Base-by-base conservation (phyloP, 2,888 invertebrate genomes). In the Andrena flavipes region DNA sequence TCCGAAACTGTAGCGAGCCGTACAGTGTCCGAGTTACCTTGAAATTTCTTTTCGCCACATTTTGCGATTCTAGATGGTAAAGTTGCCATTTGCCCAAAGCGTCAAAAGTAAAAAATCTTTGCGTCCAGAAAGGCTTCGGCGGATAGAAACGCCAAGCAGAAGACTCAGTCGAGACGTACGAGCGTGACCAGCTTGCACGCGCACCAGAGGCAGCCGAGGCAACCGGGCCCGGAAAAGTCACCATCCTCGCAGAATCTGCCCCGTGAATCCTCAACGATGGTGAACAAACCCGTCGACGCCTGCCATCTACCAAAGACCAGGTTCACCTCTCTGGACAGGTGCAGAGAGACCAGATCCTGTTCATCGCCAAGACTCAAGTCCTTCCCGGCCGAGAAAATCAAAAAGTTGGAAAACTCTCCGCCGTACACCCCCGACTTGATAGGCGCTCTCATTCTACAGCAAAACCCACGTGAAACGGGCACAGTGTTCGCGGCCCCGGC, bases 381-480 rank as follows among this genome's bases (percentile, higher is more conserved):
- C 75, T 92, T 92, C 65, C 92, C 92, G 1, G 88, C 90, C 0
- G 92, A 92, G 74, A 88, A 84, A 49, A 87, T 91, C 1, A 89
- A 86, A 30, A 89, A 82, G 65, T 54, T 87, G 0, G 77, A 87
- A 10, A 77, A 64, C 42, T 70, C 85, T 2, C 78, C 87, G 10
- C 20, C 79, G 20, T 84, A 76, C 20, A 5, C 74, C 0, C 64
- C 84, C 1, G 69, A 79, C 1, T 60, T 83, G 1, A 73, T 79
- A 2, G 64, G 56, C 1, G 74, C 80, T 30, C 16, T 81, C 54
- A 88, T 88, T 35, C 80, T 80, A 8, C 87, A 87, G n/a, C 85
- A 85, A 63, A 70, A 87, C 59, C 76, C 84, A 0, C 23, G 26
- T 7, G 68, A 76, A 59, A 8, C 64, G 0, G 75, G 75, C 0